Percentiles rank a stretch among this genome's conserved stretches.
These are phyloP conservation scores for Diadumene lineata DNA, from an alignment of 92 coral and sea anemone genomes.

Conservation along the genomic window DNA sequence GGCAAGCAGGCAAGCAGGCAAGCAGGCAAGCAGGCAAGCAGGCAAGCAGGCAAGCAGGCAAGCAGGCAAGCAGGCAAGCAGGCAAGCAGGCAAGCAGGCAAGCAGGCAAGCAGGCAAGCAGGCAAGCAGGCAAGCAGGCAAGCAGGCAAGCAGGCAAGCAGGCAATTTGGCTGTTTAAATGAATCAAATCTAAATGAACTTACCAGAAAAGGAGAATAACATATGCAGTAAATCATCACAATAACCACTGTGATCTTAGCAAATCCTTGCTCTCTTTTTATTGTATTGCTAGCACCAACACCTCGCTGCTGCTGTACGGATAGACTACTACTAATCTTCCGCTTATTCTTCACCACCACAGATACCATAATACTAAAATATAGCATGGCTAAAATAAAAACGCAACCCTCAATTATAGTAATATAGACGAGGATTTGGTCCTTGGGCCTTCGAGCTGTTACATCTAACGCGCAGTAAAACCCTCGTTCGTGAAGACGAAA, in stretches of 20 bases:
- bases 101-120: no score
- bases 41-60: no score
- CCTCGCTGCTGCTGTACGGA: constrained; percentile 65
- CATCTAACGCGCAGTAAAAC: constrained; percentile 70
- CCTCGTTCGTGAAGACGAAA: constrained; percentile 73
- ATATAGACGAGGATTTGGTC: constrained; percentile 66
- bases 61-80: no score
- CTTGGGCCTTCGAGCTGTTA: constrained; percentile 43
- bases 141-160: no score
- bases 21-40: no score
- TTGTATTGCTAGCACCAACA: constrained; percentile 46
- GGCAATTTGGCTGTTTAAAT: no score
- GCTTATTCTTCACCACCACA: constrained; percentile 48
- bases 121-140: no score
- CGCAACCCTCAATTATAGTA: constrained; percentile 68
- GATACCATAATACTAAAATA: constrained; percentile 62
- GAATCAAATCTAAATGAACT: constrained; percentile 35
- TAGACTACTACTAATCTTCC: constrained; percentile 44
- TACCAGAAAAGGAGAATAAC: constrained; percentile 88
- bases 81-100: no score
- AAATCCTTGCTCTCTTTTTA: constrained; percentile 67
- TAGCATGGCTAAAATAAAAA: constrained; percentile 51
- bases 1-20: no score
- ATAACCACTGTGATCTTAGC: constrained; percentile 77
- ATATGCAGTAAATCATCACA: constrained; percentile 69